A percentile compares a stretch with the other conserved stretches of the same genome.
These are phyloP conservation scores for Psammodynastes pulverulentus DNA, from an alignment of 2,113 vertebrate genomes.

Conservation along the genomic window DNA sequence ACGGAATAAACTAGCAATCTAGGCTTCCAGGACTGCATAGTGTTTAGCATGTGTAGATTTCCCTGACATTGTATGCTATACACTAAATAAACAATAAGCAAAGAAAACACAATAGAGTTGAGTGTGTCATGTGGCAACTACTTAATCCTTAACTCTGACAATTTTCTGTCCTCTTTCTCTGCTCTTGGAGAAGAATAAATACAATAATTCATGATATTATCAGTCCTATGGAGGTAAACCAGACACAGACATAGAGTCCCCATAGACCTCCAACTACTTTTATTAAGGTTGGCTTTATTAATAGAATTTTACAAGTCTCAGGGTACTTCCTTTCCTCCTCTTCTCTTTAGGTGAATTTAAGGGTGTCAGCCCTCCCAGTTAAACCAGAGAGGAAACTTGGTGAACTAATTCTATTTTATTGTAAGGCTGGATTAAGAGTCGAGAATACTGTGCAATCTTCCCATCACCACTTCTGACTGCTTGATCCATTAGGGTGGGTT, in stretches of 20 bases:
- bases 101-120: not conserved
- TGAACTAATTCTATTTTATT: not conserved
- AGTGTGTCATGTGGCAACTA: not conserved
- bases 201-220: not conserved
- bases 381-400: not conserved
- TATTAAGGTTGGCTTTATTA: not conserved
- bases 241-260: not conserved
- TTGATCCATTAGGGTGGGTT: not conserved
- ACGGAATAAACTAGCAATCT: not conserved
- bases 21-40: not conserved
- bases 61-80: not conserved
- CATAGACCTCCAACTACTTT: not conserved
- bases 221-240: not conserved
- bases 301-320: not conserved
- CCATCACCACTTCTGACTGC: not conserved
- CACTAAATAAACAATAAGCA: not conserved
- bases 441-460: not conserved
- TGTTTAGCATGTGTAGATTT: not conserved
- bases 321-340: not conserved
- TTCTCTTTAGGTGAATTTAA: not conserved
- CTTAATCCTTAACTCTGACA: not conserved
- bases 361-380: not conserved
- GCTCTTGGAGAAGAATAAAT: not conserved
- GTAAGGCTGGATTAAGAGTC: not conserved
- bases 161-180: not conserved